Evolutionary conservation across 2,888 invertebrate genomes (phyloP), one percentile per base, ranked within the genome.

Genomic region (Macrosiphum euphorbiae): DNA sequence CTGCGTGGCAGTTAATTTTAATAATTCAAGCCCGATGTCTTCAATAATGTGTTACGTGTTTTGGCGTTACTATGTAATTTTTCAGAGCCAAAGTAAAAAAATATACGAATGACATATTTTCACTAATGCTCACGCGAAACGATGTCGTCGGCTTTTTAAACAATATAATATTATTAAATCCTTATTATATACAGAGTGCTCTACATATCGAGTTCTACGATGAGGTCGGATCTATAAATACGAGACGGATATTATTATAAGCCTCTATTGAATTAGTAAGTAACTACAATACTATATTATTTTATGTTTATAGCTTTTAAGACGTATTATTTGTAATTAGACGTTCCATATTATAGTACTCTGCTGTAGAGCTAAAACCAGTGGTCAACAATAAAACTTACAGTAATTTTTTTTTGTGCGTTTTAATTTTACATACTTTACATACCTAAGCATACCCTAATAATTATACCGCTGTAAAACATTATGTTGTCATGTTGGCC

Each of bases 1-100:
- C 24, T 52, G n/a, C 50, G 26, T 55, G n/a, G 78, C 47, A 28
- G 84, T 91, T 52, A 84, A 44, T 84, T 91, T 91, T 84, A 91
- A 91, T 91, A 84, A 91, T 91, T 91, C 90, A 91, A 55, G 90
- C 41, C 52, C 41, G 41, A 52, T 7, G 52, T 91, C 84, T 91
- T 84, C 52, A 91, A 91, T 91, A 91, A 91, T 55, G 84, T 84
- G 90, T 90, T 90, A 90, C 90, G 90, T 91, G 90, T 91, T 91
- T 91, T 84, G 90, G 90, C 90, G 78, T 91, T 84, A 28, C 50
- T 35, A 28, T 41, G 52, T 41, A 52, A 52, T 91, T 84, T 84
- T 52, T 84, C 52, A 11, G 28, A 84, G 50, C 50, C 67, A 35
- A 84, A 35, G 50, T 47, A 67, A n/a, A 90, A 11, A 44, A 67